Evolutionary conservation across 2,888 invertebrate species (phyloP).

Genomic region (Laspeyria flexula): DNA sequence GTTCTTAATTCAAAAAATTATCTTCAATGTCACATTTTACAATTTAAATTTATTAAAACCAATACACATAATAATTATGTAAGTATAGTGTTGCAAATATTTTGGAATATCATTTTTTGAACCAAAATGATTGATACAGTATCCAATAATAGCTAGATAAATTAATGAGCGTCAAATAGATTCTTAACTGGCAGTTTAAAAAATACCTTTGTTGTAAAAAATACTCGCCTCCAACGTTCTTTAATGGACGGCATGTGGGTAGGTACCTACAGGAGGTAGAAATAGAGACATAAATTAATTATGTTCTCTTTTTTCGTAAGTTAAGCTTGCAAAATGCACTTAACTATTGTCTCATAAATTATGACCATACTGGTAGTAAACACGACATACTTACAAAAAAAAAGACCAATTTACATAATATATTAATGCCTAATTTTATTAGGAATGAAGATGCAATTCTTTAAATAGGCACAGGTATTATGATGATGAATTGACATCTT

Average conservation of each 20-base stretch:
- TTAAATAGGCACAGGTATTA: too few species aligned
- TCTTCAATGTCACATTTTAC: too few species aligned
- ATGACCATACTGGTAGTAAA: slow-evolving; percentile 39
- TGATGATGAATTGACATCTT: slow-evolving; percentile 15
- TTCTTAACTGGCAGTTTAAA: slow-evolving; percentile 15
- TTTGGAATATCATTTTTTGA: too few species aligned
- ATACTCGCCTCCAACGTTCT: slow-evolving; percentile 4
- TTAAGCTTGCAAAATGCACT: slow-evolving; percentile 41
- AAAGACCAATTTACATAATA: too few species aligned
- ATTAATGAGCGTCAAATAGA: slow-evolving; percentile 21
- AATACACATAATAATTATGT: too few species aligned
- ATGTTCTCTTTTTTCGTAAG: slow-evolving; percentile 23
- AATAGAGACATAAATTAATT: slow-evolving; percentile 40
- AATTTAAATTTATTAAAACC: too few species aligned
- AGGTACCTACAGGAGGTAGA: slow-evolving; percentile 34
- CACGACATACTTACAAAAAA: too few species aligned
- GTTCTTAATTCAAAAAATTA: too few species aligned
- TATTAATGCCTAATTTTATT: too few species aligned
- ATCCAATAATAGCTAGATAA: slow-evolving; percentile 19
- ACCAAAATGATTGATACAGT: slow-evolving; percentile 1
- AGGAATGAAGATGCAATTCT: slow-evolving; percentile 16
- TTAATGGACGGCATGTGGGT: slow-evolving; percentile 24
- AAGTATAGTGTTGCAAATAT: too few species aligned
- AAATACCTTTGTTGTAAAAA: slow-evolving; percentile 17
- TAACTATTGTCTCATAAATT: slow-evolving; percentile 44